Evolutionary conservation across 2,113 vertebrate species (phyloP).

Genomic region (Haemorhous mexicanus): DNA sequence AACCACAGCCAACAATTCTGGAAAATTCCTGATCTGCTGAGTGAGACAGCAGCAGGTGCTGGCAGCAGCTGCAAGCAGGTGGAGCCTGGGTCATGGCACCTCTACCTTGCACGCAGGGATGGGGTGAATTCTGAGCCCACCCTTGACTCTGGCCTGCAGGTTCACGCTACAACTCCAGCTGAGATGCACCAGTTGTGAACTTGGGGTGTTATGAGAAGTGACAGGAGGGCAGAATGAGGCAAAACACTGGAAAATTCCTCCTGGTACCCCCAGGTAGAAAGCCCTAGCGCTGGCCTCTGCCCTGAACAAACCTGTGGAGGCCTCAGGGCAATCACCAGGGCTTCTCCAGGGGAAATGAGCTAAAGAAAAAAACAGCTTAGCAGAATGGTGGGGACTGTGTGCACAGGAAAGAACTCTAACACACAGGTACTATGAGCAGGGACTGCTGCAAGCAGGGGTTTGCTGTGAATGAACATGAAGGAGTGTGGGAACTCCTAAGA

Average conservation of each 20-base stretch:
- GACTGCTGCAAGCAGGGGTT: not conserved
- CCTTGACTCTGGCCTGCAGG: not conserved
- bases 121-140: not conserved
- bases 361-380: not conserved
- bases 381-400: not conserved
- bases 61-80: not conserved
- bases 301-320: not conserved
- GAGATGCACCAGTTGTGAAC: not conserved
- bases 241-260: not conserved
- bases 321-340: not conserved
- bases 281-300: accelerated
- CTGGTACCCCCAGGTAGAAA: not conserved
- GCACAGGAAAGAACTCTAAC: not conserved
- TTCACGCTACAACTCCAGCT: not conserved
- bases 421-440: accelerated
- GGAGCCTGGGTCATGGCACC: not conserved
- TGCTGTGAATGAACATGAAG: not conserved
- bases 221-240: not conserved
- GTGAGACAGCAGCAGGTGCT: not conserved
- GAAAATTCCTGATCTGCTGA: not conserved
- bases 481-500: not conserved
- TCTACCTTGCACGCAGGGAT: not conserved
- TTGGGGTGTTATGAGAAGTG: not conserved
- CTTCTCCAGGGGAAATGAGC: not conserved
- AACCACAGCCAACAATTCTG: not conserved